Percentiles rank a stretch among this genome's conserved stretches.
These are phyloP conservation scores for Belonocnema kinseyi DNA, from an alignment of 1,140 invertebrate genomes.

Conservation along the genomic window DNA sequence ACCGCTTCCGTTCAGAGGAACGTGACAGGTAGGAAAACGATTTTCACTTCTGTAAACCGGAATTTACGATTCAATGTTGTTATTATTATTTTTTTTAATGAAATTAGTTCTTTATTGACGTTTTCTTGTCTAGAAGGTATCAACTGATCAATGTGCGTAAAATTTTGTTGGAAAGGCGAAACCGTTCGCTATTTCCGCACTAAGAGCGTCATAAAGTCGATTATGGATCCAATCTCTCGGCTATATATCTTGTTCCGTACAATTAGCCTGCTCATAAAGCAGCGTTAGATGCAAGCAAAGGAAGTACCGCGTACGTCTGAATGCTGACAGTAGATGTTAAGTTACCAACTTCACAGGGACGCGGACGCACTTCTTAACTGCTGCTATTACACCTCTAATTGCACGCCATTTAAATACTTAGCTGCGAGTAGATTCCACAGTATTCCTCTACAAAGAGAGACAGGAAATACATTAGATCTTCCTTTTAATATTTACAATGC, in stretches of 20 bases:
- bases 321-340: slow-evolving; percentile 44
- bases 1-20: slow-evolving; percentile 37
- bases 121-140: background rate
- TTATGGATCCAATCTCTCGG: slow-evolving; percentile 51
- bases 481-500: no score
- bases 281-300: slow-evolving; percentile 42
- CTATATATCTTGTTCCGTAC: slow-evolving; percentile 36
- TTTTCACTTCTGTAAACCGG: background rate
- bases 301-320: slow-evolving; percentile 50
- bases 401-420: slow-evolving; percentile 57
- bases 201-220: slow-evolving; percentile 54
- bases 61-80: background rate
- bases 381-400: slow-evolving; percentile 62
- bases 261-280: slow-evolving; percentile 59
- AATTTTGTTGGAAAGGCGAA: background rate
- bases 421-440: background rate
- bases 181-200: background rate
- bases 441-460: background rate
- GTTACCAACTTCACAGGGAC: slow-evolving; percentile 41
- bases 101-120: no score
- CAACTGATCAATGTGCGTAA: background rate
- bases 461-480: no score
- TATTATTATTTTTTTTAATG: no score
- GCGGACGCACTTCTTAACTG: slow-evolving; percentile 49
- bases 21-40: slow-evolving; percentile 30